phyloP scores from a whole-genome alignment of 2,888 invertebrate genomes.

The Thecophora atra region DNA sequence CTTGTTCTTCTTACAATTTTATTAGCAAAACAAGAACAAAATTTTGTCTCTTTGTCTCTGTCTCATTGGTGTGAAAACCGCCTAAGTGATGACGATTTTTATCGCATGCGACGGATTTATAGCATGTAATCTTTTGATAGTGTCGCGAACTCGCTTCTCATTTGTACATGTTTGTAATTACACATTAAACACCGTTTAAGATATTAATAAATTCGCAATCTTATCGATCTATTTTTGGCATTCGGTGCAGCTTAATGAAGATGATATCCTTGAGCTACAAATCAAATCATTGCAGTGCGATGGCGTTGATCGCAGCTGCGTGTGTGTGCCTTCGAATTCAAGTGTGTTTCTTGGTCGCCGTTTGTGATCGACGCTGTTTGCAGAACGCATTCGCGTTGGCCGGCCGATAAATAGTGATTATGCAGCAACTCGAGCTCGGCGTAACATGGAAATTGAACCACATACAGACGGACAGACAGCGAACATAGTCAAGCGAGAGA shows the following conservation, averaged over 20 bases:
- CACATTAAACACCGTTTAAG: background rate
- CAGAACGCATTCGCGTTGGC: constrained; percentile 18
- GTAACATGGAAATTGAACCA: constrained; percentile 15
- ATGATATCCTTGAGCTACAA: constrained; percentile 29
- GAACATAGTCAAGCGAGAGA: background rate
- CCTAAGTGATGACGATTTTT: too few species aligned
- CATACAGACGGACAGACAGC: constrained; percentile 16
- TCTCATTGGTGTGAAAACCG: too few species aligned
- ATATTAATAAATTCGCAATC: constrained; percentile 3
- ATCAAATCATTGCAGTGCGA: constrained; percentile 1
- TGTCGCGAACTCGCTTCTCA: too few species aligned
- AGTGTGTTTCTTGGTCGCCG: background rate
- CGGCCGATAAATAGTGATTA: constrained; percentile 33
- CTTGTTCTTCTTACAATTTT: too few species aligned
- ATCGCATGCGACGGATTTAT: too few species aligned
- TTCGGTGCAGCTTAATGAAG: constrained; percentile 19
- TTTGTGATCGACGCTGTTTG: constrained; percentile 11
- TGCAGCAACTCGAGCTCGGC: constrained; percentile 26
- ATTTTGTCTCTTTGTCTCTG: too few species aligned
- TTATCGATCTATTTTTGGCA: constrained; percentile 13
- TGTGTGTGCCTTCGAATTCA: background rate
- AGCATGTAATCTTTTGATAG: too few species aligned
- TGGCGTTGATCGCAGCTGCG: background rate
- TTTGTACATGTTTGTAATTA: too few species aligned
- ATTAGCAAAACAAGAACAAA: too few species aligned